These are phyloP conservation scores for Volucella inanis DNA, from an alignment of 2,888 invertebrate genomes.

Conservation along the genomic window DNA sequence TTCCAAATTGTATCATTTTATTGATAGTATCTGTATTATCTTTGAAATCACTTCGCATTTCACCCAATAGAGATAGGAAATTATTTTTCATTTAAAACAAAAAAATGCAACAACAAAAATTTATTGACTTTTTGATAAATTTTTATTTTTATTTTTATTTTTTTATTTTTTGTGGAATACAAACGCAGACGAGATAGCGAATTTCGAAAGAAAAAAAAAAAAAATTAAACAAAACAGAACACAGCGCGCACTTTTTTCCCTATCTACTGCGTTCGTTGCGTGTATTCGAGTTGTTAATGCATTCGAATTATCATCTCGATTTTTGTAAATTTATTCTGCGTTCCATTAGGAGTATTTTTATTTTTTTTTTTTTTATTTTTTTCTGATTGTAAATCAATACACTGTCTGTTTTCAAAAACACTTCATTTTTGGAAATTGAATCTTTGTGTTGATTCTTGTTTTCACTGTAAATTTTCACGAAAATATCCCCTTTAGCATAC, in stretches of 20 bases:
- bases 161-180: background rate
- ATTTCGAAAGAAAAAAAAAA: background rate
- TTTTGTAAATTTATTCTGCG: slow-evolving; percentile 45
- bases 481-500: slow-evolving; percentile 52
- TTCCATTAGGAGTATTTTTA: slow-evolving; percentile 44
- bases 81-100: slow-evolving; percentile 81
- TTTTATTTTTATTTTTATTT: no score
- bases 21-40: slow-evolving; percentile 83
- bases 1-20: slow-evolving; percentile 87
- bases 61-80: slow-evolving; percentile 81
- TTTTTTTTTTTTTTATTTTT: slow-evolving; percentile 62
- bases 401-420: slow-evolving; percentile 67
- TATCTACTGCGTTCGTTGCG: background rate
- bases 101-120: background rate
- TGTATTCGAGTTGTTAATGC: slow-evolving; percentile 38
- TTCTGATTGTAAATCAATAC: slow-evolving; percentile 4
- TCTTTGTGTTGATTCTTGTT: slow-evolving; percentile 31
- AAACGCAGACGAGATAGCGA: background rate
- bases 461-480: slow-evolving; percentile 31
- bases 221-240: background rate
- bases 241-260: slow-evolving; percentile 45
- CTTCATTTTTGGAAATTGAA: slow-evolving; percentile 37
- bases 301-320: slow-evolving; percentile 69
- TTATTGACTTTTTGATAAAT: no score
- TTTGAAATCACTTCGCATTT: slow-evolving; percentile 83